Percentiles rank a stretch among this genome's conserved stretches.
Conservation (phyloP, 2,113 vertebrate genomes). For the cat (Felis catus) region F.catus_Fca126_mat1.0 CM031416.1:101187001-101187500, state of each 20-base stretch:
- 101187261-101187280: neutral
- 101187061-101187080: neutral
- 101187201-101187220: neutral
- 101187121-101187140: neutral
- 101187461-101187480: neutral
- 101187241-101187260: neutral
- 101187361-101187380: neutral
- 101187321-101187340: neutral
- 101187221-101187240: neutral
- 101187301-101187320: neutral
- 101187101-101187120: neutral
- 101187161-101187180: neutral
- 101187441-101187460: neutral
- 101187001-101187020: neutral
- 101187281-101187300: neutral
- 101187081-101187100: neutral
- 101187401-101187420: neutral
- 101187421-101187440: neutral
- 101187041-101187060: neutral
- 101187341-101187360: neutral
- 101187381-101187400: neutral
- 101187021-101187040: neutral
- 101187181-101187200: neutral
- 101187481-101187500: neutral
- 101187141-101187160: neutral